A percentile compares a stretch with the other conserved stretches of the same genome.
Conservation (phyloP, 1,140 invertebrate species). For the Bombus superbus region DNA sequence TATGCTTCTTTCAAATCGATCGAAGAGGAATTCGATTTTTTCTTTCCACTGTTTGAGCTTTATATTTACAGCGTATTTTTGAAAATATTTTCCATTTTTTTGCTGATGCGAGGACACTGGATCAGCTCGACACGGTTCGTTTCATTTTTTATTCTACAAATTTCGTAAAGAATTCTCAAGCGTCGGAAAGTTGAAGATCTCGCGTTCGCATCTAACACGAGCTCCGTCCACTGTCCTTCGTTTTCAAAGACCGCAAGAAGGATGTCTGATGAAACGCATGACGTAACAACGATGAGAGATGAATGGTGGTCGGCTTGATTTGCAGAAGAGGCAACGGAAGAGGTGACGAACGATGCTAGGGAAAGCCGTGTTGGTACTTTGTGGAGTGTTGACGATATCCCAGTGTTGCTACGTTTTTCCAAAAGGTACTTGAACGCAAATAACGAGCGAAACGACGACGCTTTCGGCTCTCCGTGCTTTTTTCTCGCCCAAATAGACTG, state of each 20-base stretch:
- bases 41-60: not conserved
- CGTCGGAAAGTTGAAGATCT: not conserved
- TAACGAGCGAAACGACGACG: constrained; percentile 37
- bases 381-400: constrained; percentile 62
- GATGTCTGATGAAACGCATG: constrained; percentile 11
- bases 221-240: constrained; percentile 13
- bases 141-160: not conserved
- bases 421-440: constrained; percentile 75
- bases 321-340: constrained; percentile 44
- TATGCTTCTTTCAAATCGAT: not conserved
- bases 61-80: no score
- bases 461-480: constrained; percentile 33
- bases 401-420: constrained; percentile 79
- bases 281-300: constrained; percentile 34
- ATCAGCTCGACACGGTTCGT: no score
- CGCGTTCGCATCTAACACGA: no score
- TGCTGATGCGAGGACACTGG: not conserved
- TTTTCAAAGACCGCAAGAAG: not conserved
- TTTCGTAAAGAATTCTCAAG: not conserved
- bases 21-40: not conserved
- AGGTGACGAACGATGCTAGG: constrained; percentile 56
- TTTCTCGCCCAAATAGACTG: constrained; percentile 27
- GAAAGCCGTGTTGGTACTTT: constrained; percentile 65
- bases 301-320: constrained; percentile 56
- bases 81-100: not conserved